Evolutionary conservation across 2,888 invertebrate genomes (phyloP).

Genomic region (Parnassius orleans): DNA sequence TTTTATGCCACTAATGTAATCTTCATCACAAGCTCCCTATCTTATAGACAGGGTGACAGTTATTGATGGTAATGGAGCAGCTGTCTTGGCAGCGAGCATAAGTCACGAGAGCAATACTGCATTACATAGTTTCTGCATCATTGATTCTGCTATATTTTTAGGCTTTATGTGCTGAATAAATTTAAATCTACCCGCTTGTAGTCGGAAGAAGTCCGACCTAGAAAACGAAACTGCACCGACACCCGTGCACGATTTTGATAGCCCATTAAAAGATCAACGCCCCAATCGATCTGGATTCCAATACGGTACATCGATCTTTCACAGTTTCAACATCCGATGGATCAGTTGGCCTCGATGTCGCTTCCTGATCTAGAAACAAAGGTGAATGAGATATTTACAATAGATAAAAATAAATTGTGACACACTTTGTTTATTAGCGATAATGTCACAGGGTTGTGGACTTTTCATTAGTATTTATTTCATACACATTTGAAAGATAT

Average conservation of each 20-base stretch:
- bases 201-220: conserved; percentile 14
- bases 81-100: conserved; percentile 45
- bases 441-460: not conserved
- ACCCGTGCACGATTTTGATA: not conserved
- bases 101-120: conserved; percentile 43
- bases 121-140: conserved; percentile 50
- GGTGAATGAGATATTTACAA: conserved; percentile 10
- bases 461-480: not conserved
- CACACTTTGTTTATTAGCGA: conserved; percentile 6
- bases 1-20: conserved; percentile 21
- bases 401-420: conserved; percentile 7
- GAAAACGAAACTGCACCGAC: conserved; percentile 1
- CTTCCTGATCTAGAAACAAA: conserved; percentile 16
- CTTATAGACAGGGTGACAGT: conserved; percentile 45
- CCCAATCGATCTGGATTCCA: conserved; percentile 20
- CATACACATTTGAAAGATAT: no score
- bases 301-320: conserved; percentile 17
- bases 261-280: conserved; percentile 19
- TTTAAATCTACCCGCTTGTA: conserved; percentile 7
- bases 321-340: conserved; percentile 14
- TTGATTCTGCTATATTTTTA: conserved; percentile 56
- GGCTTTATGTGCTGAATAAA: conserved; percentile 35
- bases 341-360: conserved; percentile 4
- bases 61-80: conserved; percentile 50
- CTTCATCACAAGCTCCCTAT: conserved; percentile 29